These are phyloP conservation scores for Musca domestica DNA, from an alignment of 1,140 invertebrate genomes.

Conservation along the genomic window DNA sequence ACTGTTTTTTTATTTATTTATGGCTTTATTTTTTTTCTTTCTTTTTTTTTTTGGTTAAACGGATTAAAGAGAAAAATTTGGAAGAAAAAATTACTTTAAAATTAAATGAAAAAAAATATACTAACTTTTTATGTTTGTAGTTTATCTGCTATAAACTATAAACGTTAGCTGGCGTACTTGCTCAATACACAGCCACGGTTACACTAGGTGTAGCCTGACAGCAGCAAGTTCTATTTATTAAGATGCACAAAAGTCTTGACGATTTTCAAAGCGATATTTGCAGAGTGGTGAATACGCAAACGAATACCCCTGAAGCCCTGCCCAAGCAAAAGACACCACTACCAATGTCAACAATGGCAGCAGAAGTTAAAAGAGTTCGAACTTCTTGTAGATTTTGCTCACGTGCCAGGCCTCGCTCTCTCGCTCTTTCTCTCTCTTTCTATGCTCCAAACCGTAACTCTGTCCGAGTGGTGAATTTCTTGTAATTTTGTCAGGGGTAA, in stretches of 20 bases:
- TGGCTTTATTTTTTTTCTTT: slow-evolving; percentile 16
- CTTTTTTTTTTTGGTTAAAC: slow-evolving; percentile 8
- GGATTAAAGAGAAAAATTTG: slow-evolving; percentile 1
- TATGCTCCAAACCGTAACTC: too few relatives aligned
- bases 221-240: slow-evolving; percentile 55
- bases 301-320: background rate
- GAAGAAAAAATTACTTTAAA: slow-evolving; percentile 9
- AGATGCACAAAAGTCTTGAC: slow-evolving; percentile 33
- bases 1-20: slow-evolving; percentile 12
- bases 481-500: too few relatives aligned
- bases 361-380: too few relatives aligned
- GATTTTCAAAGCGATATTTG: background rate
- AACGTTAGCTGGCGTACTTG: slow-evolving; percentile 35
- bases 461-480: too few relatives aligned
- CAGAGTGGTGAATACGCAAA: slow-evolving; percentile 21
- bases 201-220: slow-evolving; percentile 53
- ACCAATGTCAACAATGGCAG: too few relatives aligned
- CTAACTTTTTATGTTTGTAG: slow-evolving; percentile 2
- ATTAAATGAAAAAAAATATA: background rate
- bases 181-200: slow-evolving; percentile 54
- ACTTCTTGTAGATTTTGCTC: too few relatives aligned
- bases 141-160: slow-evolving; percentile 11
- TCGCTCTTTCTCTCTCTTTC: too few relatives aligned
- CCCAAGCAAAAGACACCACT: too few relatives aligned
- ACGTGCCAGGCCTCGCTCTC: too few relatives aligned